These are phyloP conservation scores for Petromus typicus DNA, from an alignment of 2,113 vertebrate species.

Conservation along the genomic window DNA sequence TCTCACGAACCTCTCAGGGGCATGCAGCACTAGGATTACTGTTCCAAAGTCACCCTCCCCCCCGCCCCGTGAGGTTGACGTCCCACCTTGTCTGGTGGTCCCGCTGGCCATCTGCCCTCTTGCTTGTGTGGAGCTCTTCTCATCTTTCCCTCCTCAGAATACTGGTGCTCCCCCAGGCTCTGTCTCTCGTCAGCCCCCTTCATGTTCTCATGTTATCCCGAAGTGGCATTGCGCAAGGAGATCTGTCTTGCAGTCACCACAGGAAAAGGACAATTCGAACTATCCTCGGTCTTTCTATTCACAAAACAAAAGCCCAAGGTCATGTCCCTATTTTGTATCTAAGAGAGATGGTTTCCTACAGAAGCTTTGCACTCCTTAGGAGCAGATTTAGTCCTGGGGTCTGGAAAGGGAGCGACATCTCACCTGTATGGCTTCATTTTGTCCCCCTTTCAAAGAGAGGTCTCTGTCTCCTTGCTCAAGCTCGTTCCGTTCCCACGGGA, in stretches of 20 bases:
- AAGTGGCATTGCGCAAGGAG: not conserved
- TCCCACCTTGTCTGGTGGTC: not conserved
- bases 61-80: not conserved
- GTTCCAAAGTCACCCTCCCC: not conserved
- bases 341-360: not conserved
- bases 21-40: accelerated
- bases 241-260: not conserved
- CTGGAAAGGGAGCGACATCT: not conserved
- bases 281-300: not conserved
- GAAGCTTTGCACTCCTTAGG: not conserved
- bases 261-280: not conserved
- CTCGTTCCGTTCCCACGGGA: not conserved
- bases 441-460: not conserved
- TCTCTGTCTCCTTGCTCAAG: not conserved
- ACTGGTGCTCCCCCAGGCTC: not conserved
- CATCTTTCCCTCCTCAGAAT: not conserved
- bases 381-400: not conserved
- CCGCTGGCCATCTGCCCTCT: not conserved
- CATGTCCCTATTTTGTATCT: not conserved
- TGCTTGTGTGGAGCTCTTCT: not conserved
- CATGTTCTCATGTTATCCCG: not conserved
- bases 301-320: not conserved
- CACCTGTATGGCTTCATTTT: not conserved
- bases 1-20: not conserved
- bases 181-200: not conserved